Percentiles rank a stretch among this genome's conserved stretches.
Evolutionary conservation across 1,140 invertebrate species (phyloP).

Genomic region (Caenorhabditis remanei): DNA sequence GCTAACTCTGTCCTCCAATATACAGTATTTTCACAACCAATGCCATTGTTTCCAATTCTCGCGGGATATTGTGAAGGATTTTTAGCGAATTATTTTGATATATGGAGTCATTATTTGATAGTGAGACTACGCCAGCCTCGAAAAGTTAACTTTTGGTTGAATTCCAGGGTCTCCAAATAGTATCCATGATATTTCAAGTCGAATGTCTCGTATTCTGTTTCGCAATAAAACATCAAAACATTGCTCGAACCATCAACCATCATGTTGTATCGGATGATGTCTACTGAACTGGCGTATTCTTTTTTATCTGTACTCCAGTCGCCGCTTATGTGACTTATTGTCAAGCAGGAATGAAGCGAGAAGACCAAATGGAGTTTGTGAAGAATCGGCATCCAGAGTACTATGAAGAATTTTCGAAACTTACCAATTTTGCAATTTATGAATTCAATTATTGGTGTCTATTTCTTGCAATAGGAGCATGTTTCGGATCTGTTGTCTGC

Average conservation of each 20-base stretch:
- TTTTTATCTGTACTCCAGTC: not conserved
- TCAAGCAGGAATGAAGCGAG: not conserved
- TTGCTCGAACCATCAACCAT: not conserved
- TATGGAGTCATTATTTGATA: slow-evolving; percentile 18
- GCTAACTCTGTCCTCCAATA: not conserved
- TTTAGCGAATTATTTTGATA: not conserved
- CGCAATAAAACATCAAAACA: not conserved
- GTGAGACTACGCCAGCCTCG: not conserved
- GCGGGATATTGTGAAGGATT: slow-evolving; percentile 26
- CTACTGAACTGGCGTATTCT: not conserved
- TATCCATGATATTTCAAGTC: not conserved
- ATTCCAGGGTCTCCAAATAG: not conserved
- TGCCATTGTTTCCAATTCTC: not conserved
- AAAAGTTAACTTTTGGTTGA: not conserved
- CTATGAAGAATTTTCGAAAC: not conserved
- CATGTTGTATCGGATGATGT: not conserved
- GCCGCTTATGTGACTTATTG: not conserved
- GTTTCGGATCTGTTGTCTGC: not conserved
- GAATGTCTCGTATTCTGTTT: not conserved
- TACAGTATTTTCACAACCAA: not conserved
- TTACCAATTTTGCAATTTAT: not conserved
- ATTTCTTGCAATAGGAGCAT: not conserved
- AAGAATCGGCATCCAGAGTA: not conserved
- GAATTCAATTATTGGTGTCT: not conserved
- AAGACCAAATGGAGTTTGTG: not conserved